phyloP scores from a whole-genome alignment of 1,140 invertebrate genomes.

The Trichomalopsis sarcophagae region DNA sequence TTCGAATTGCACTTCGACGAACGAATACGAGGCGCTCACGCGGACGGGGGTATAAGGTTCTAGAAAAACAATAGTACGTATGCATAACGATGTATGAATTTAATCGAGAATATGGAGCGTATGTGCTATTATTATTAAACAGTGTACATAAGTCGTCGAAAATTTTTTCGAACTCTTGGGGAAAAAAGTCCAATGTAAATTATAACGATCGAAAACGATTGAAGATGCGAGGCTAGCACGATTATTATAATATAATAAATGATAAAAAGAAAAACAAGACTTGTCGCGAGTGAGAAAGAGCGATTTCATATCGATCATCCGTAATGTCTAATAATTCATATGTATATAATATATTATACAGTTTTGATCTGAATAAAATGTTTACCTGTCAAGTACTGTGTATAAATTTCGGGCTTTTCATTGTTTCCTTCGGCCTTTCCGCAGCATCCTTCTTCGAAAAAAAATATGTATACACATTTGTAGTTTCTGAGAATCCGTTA shows the following conservation, averaged over 20 bases:
- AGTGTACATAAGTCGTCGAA: slow-evolving; percentile 60
- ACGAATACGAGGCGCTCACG: neutral
- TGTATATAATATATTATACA: slow-evolving; percentile 71
- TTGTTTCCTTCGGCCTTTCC: slow-evolving; percentile 26
- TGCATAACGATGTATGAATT: slow-evolving; percentile 39
- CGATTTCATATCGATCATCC: slow-evolving; percentile 66
- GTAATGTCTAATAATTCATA: slow-evolving; percentile 69
- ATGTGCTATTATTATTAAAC: neutral
- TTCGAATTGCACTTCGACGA: slow-evolving; percentile 22
- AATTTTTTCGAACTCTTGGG: slow-evolving; percentile 52
- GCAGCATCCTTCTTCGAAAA: neutral
- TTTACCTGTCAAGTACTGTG: slow-evolving; percentile 64
- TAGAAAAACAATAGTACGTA: slow-evolving; percentile 33
- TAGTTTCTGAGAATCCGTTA: too few species aligned
- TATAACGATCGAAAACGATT: slow-evolving; percentile 34
- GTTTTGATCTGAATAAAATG: slow-evolving; percentile 71
- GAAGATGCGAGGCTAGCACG: neutral
- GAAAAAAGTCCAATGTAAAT: slow-evolving; percentile 62
- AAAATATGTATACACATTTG: too few species aligned
- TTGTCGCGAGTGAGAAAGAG: slow-evolving; percentile 9
- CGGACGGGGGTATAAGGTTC: neutral
- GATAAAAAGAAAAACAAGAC: slow-evolving; percentile 3
- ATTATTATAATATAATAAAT: neutral
- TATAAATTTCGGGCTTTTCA: slow-evolving; percentile 16
- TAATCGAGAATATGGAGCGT: neutral